Conservation (phyloP, 1,140 invertebrate genomes). For the Listronotus bonariensis region DNA sequence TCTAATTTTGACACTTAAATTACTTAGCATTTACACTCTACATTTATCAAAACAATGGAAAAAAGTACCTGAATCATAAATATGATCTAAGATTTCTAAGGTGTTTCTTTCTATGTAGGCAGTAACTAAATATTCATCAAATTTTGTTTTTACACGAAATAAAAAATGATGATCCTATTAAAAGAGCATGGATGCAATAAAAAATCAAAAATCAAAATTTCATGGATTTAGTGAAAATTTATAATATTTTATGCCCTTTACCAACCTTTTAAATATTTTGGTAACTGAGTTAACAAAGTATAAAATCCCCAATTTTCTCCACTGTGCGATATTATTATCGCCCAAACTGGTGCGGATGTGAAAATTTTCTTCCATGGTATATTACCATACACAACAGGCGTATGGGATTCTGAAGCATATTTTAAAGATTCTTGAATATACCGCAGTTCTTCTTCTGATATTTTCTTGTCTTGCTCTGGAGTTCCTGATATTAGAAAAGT, state of each 20-base stretch:
- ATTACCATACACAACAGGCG: not conserved
- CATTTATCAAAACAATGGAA: too few relatives aligned
- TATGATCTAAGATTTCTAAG: too few relatives aligned
- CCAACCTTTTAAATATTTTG: conserved; percentile 86
- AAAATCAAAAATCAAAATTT: too few relatives aligned
- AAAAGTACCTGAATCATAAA: too few relatives aligned
- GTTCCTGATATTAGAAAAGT: conserved; percentile 72
- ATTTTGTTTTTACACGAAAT: too few relatives aligned
- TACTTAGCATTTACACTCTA: too few relatives aligned
- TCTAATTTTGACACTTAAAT: too few relatives aligned
- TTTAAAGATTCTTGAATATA: conserved; percentile 68
- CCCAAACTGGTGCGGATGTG: conserved; percentile 85
- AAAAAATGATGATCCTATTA: too few relatives aligned
- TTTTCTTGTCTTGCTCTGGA: conserved; percentile 76
- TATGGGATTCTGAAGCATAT: not conserved
- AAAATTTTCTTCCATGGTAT: conserved; percentile 84
- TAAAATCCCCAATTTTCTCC: conserved; percentile 97
- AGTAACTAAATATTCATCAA: too few relatives aligned
- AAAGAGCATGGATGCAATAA: too few relatives aligned
- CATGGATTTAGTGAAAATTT: too few relatives aligned
- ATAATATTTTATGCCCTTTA: not conserved
- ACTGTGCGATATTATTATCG: conserved; percentile 88
- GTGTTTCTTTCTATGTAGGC: too few relatives aligned
- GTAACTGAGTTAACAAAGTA: conserved; percentile 86
- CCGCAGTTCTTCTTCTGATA: conserved; percentile 73